Conservation (phyloP, 2,113 vertebrate genomes). For the Crotophaga sulcirostris region DNA sequence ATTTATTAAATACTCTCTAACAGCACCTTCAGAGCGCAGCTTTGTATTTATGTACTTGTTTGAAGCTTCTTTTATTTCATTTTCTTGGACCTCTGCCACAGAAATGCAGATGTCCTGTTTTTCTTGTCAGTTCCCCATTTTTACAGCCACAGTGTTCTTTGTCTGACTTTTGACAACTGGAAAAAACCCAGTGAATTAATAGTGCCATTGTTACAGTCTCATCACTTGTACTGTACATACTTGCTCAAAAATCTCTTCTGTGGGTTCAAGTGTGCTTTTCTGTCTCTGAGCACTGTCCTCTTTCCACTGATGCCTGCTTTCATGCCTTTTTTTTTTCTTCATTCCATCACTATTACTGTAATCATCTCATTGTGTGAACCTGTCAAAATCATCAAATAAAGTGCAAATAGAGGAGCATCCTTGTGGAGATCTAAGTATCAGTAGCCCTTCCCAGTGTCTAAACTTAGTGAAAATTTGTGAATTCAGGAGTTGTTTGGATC, state of each 20-base stretch:
- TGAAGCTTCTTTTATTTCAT: not conserved
- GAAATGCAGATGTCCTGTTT: not conserved
- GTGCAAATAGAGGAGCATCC: not conserved
- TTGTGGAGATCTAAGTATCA: not conserved
- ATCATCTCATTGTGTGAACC: not conserved
- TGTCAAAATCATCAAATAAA: not conserved
- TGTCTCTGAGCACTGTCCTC: not conserved
- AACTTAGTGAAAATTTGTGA: not conserved
- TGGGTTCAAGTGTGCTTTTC: not conserved
- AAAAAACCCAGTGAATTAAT: not conserved
- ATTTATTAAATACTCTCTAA: not conserved
- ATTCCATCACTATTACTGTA: not conserved
- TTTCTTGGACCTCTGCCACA: not conserved
- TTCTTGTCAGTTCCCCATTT: not conserved
- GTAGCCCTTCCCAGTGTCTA: accelerated
- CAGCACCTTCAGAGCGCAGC: not conserved
- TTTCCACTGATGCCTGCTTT: not conserved
- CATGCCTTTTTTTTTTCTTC: not conserved
- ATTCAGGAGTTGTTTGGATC: not conserved
- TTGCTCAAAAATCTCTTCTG: not conserved
- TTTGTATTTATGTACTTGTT: not conserved
- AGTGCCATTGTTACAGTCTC: not conserved
- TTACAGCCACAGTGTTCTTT: not conserved
- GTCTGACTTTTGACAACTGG: not conserved
- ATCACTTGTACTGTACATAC: not conserved